Conservation (phyloP, 2,797 vertebrate species). For the Sphenopsis melanotis region DNA sequence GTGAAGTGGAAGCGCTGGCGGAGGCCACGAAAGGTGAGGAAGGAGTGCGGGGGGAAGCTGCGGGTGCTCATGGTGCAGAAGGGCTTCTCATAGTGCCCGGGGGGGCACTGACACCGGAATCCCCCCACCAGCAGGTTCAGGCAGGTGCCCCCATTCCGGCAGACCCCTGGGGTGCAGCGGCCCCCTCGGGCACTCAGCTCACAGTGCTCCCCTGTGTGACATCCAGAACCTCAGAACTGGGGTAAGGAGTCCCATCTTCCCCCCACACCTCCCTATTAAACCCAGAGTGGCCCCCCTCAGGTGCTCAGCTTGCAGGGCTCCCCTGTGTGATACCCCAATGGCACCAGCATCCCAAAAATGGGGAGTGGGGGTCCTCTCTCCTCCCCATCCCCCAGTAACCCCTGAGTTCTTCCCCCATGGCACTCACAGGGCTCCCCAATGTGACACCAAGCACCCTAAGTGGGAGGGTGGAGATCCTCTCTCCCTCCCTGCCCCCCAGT, state of each 20-base stretch:
- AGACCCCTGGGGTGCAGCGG: slow-evolving; percentile 85
- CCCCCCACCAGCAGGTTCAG: slow-evolving; percentile 92
- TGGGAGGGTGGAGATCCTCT: no score
- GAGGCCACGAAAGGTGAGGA: slow-evolving; percentile 92
- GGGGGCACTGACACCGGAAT: slow-evolving; percentile 89
- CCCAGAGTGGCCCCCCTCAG: background rate
- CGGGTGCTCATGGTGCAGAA: slow-evolving; percentile 92
- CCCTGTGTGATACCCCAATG: slow-evolving; percentile 58
- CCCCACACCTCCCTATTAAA: background rate
- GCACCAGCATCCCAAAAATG: background rate
- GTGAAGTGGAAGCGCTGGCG: slow-evolving; percentile 97
- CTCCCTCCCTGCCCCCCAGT: background rate
- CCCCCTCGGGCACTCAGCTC: slow-evolving; percentile 87
- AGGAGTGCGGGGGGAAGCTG: slow-evolving; percentile 88
- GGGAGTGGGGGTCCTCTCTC: background rate
- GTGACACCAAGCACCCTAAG: background rate
- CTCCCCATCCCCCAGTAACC: background rate
- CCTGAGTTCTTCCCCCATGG: rapidly evolving
- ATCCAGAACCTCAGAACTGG: background rate
- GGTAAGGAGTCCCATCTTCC: background rate
- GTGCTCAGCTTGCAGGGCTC: slow-evolving; percentile 39
- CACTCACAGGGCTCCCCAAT: background rate
- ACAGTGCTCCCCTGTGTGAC: slow-evolving; percentile 82
- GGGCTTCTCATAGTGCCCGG: slow-evolving; percentile 88
- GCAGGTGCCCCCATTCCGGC: slow-evolving; percentile 89